phyloP scores from a whole-genome alignment of 2,888 invertebrate species.

The Campaea margaritaria region DNA sequence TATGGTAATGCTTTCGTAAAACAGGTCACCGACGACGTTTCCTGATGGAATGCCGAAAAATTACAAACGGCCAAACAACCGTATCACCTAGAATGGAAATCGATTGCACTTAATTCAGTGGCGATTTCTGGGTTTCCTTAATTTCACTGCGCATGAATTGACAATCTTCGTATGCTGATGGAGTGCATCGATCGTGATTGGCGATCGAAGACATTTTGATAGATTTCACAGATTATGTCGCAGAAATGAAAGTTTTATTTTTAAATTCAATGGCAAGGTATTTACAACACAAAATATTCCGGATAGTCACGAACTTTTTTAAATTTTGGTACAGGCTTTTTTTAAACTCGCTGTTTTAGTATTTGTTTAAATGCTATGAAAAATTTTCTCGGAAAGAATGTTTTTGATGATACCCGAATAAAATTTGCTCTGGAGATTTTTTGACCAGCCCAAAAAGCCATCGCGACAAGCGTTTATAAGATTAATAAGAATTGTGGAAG shows the following conservation, averaged over 20 bases:
- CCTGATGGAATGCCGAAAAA: slow-evolving; percentile 21
- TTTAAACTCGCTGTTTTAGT: too few relatives aligned
- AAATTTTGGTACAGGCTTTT: too few relatives aligned
- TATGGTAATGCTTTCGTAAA: slow-evolving; percentile 14
- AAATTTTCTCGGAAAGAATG: too few relatives aligned
- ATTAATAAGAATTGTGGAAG: too few relatives aligned
- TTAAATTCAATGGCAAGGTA: too few relatives aligned
- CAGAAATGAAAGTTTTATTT: slow-evolving; percentile 15
- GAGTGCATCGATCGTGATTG: slow-evolving; percentile 10
- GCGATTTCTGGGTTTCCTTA: slow-evolving; percentile 16
- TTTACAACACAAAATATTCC: too few relatives aligned
- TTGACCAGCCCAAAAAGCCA: too few relatives aligned
- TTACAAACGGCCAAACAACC: slow-evolving; percentile 13
- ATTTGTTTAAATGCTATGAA: too few relatives aligned
- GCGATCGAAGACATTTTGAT: slow-evolving; percentile 8
- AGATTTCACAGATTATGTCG: slow-evolving; percentile 14
- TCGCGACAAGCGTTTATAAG: too few relatives aligned
- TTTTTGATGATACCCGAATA: too few relatives aligned
- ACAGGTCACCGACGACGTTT: slow-evolving; percentile 1
- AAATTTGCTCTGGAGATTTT: too few relatives aligned
- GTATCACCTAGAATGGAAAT: slow-evolving; percentile 22
- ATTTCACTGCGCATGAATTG: slow-evolving; percentile 18
- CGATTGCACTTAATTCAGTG: slow-evolving; percentile 22
- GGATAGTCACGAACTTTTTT: too few relatives aligned
- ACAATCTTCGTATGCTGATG: slow-evolving; percentile 10